phyloP scores from a whole-genome alignment of 2,888 invertebrate genomes.

The Paralinhomoeus sp. region DNA sequence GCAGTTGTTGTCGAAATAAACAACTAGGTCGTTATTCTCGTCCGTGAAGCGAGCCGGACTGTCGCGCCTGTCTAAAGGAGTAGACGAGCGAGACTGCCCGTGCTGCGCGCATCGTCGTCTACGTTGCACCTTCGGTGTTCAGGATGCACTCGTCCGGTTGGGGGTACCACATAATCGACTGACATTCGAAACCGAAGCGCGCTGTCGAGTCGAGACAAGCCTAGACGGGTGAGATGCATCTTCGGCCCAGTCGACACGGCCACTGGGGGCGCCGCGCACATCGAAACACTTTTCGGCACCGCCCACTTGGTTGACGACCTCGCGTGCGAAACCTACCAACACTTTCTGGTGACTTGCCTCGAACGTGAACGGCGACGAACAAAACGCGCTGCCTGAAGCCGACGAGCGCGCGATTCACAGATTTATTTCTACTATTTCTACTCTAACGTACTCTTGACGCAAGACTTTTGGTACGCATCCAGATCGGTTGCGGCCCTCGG shows the following conservation, averaged over 20 bases:
- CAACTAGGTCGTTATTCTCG: slow-evolving; percentile 21
- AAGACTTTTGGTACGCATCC: slow-evolving; percentile 5
- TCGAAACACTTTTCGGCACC: slow-evolving; percentile 9
- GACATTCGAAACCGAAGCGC: slow-evolving; percentile 24
- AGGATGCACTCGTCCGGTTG: slow-evolving; percentile 23
- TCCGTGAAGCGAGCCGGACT: slow-evolving; percentile 22
- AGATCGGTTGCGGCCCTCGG: no score
- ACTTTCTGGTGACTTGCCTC: slow-evolving; percentile 22
- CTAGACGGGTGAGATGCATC: no score
- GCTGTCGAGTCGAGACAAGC: slow-evolving; percentile 22
- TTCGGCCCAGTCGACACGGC: no score
- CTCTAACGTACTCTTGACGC: not conserved
- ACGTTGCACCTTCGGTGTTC: slow-evolving; percentile 24
- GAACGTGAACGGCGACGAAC: slow-evolving; percentile 23
- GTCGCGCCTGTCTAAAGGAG: slow-evolving; percentile 2
- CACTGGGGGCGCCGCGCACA: no score
- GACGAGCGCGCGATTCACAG: not conserved
- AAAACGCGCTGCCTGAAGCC: slow-evolving; percentile 8
- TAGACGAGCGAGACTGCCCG: no score
- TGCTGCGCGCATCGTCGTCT: no score
- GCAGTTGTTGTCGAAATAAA: slow-evolving; percentile 26
- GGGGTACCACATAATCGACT: slow-evolving; percentile 24
- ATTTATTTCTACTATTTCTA: no score
- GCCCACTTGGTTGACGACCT: slow-evolving; percentile 20
- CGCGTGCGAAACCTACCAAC: slow-evolving; percentile 23